Conservation (phyloP, 2,113 vertebrate species). For the Ovis canadensis region DNA sequence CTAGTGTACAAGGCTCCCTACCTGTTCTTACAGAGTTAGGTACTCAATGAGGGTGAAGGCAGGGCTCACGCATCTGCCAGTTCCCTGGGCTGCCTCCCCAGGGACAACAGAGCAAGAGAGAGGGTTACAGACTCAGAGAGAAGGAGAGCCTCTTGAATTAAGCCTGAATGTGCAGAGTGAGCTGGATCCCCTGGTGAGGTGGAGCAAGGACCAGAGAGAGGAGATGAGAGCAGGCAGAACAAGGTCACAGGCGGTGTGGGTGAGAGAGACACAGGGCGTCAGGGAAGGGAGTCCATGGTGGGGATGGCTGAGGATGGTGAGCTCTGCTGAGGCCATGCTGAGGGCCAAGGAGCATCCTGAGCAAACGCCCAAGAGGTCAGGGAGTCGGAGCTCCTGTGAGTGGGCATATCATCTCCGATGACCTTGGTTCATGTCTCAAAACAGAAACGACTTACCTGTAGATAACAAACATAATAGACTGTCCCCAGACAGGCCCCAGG, state of each 20-base stretch:
- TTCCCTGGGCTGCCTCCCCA: background rate
- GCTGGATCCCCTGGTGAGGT: too few species aligned
- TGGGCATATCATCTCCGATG: too few species aligned
- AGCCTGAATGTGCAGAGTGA: background rate
- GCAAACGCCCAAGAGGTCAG: background rate
- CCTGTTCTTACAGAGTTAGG: background rate
- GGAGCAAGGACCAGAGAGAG: background rate
- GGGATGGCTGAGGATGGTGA: too few species aligned
- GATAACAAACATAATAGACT: accelerated
- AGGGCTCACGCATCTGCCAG: background rate
- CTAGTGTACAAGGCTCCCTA: too few species aligned
- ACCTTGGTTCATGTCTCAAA: background rate
- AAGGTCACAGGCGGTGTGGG: too few species aligned
- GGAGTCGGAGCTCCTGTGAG: too few species aligned
- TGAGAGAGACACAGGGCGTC: background rate
- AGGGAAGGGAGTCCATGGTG: accelerated
- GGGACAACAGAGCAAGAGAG: background rate
- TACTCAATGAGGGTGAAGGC: too few species aligned
- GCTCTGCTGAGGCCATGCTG: too few species aligned
- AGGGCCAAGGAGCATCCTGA: accelerated
- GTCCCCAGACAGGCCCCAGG: background rate
- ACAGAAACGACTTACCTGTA: too few species aligned
- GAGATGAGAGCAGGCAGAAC: background rate
- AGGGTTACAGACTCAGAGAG: background rate
- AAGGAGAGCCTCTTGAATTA: too few species aligned